Conservation (phyloP, 2,888 invertebrate genomes). For the Neria commutata region DNA sequence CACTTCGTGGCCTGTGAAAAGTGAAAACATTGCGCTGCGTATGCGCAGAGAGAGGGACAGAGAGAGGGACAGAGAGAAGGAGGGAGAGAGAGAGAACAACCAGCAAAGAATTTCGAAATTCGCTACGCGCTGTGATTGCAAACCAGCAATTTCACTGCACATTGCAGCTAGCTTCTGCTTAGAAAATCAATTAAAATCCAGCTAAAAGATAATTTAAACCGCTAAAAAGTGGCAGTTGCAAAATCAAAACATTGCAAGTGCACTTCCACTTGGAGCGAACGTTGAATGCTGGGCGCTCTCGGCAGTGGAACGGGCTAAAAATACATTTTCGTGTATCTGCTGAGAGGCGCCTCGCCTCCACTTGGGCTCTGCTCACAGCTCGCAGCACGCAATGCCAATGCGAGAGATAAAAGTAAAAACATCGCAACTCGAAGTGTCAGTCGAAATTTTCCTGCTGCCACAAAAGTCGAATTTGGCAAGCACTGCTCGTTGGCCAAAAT, state of each 20-base stretch:
- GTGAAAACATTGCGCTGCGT: constrained; percentile 43
- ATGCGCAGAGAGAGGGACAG: constrained; percentile 34
- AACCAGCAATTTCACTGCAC: too few relatives aligned
- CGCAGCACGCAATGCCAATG: neutral
- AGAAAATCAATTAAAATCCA: too few relatives aligned
- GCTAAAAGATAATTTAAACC: too few relatives aligned
- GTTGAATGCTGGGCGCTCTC: neutral
- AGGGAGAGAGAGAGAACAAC: neutral
- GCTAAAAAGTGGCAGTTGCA: too few relatives aligned
- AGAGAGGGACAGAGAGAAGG: neutral
- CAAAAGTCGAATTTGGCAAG: neutral
- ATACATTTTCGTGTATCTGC: constrained; percentile 5
- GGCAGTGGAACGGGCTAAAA: neutral
- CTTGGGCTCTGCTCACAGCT: neutral
- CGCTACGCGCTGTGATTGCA: neutral
- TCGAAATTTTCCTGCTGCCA: constrained; percentile 38
- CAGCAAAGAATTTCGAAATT: constrained; percentile 13
- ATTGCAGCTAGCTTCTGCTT: too few relatives aligned
- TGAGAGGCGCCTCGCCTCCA: neutral
- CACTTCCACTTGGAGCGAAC: neutral
- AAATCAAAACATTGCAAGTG: too few relatives aligned
- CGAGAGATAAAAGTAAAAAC: constrained; percentile 21
- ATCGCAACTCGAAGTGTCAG: constrained; percentile 37
- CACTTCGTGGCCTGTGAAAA: constrained; percentile 39
- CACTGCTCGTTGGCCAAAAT: neutral